A percentile compares a stretch with the other conserved stretches of the same genome.
These are phyloP conservation scores for Lerema accius DNA, from an alignment of 1,140 invertebrate genomes.

Conservation along the genomic window DNA sequence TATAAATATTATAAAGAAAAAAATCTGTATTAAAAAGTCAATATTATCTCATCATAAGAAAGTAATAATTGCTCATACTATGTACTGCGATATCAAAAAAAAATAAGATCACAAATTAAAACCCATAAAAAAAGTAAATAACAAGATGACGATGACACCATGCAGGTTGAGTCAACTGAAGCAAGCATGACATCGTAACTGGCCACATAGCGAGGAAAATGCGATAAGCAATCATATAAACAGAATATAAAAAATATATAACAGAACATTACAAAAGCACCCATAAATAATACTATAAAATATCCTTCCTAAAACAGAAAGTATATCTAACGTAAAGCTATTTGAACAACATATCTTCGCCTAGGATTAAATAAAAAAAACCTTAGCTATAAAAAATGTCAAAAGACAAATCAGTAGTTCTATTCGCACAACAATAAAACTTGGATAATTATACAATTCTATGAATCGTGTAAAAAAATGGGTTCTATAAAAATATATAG, in stretches of 20 bases:
- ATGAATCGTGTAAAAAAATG: slow-evolving; percentile 17
- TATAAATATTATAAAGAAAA: too few relatives aligned
- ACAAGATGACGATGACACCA: too few relatives aligned
- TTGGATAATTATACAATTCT: slow-evolving; percentile 24
- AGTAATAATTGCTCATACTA: too few relatives aligned
- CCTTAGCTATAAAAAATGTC: not conserved
- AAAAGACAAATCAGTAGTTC: not conserved
- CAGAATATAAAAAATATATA: slow-evolving; percentile 7
- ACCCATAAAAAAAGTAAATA: too few relatives aligned
- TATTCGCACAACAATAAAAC: not conserved
- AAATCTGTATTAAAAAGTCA: too few relatives aligned
- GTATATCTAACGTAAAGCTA: not conserved
- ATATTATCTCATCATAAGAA: too few relatives aligned
- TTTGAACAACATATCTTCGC: slow-evolving; percentile 5
- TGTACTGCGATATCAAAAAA: too few relatives aligned
- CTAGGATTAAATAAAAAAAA: not conserved
- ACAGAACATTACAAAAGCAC: slow-evolving; percentile 1
- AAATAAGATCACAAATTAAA: too few relatives aligned
- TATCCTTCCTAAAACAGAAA: slow-evolving; percentile 6
- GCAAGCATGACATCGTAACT: slow-evolving; percentile 1
- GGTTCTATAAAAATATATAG: slow-evolving; percentile 33
- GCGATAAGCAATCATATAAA: slow-evolving; percentile 8
- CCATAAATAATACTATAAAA: not conserved
- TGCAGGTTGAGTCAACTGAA: not conserved
- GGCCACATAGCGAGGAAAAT: not conserved